A percentile compares a stretch with the other conserved stretches of the same genome.
Conservation (phyloP, 2,113 vertebrate genomes). For the Oxygymnocypris stewartii region DNA sequence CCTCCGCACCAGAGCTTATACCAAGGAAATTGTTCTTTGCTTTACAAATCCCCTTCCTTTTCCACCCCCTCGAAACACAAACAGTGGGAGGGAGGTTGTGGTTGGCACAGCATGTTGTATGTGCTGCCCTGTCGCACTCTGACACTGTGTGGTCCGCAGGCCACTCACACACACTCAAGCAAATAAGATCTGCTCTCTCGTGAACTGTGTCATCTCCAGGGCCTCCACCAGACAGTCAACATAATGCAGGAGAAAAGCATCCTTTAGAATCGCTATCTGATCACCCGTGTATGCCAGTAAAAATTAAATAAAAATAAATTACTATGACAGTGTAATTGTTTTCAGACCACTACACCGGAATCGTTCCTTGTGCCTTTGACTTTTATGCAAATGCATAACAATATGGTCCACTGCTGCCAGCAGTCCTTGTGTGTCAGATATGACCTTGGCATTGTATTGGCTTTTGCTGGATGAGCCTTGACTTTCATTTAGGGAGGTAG, state of each 20-base stretch:
- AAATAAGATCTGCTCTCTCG: constrained; percentile 26
- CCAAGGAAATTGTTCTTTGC: constrained; percentile 70
- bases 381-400: not conserved
- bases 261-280: not conserved
- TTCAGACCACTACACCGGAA: not conserved
- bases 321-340: not conserved
- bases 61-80: constrained; percentile 36
- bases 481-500: constrained; percentile 36
- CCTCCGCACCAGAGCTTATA: constrained; percentile 49
- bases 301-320: not conserved
- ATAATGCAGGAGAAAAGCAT: constrained; percentile 14
- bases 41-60: constrained; percentile 54
- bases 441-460: constrained; percentile 23
- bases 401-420: not conserved
- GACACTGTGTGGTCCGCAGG: not conserved
- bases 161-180: not conserved
- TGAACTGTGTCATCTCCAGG: constrained; percentile 20
- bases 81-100: not conserved
- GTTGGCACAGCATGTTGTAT: not conserved
- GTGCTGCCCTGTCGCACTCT: not conserved
- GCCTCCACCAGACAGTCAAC: constrained; percentile 13
- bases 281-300: not conserved
- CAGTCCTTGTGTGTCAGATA: not conserved
- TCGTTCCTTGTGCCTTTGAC: not conserved
- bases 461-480: not conserved